Base-by-base conservation (phyloP, 37 sponge, comb jelly and placozoan genomes). In the Agelas oroides region DNA sequence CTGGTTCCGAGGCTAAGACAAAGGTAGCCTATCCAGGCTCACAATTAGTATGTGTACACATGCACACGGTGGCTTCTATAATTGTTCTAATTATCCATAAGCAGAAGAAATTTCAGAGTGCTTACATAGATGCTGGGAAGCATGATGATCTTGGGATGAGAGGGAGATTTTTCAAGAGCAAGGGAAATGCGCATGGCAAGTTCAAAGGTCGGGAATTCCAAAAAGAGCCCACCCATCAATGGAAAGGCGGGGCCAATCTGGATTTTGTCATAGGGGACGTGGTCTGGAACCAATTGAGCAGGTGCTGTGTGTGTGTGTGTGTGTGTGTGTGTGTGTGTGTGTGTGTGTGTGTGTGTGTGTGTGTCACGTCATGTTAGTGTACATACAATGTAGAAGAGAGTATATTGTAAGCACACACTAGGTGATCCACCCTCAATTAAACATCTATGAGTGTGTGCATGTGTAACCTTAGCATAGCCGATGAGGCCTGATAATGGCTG, bases 231-330 rank as follows among this genome's bases (percentile, higher is more conserved):
- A 75, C 86, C 71, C 56, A 64, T 38, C 12, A 53, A 38, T 0
- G 87, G 82, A 77, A 82, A 91, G 76, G 87, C 82, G 21, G 91
- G 91, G 24, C 91, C 91, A 59, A 91, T 33, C 77, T 71, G 56
- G 20, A 86, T 61, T 24, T 64, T 19, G 70, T 70, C 57, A n/a
- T 70, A 73, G 30, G 53, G 52, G 0, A 66, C n/a, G 1, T 65
- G 19, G 34, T 53, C 58, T 37, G 71, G 62, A 21, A 59, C 52
- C n/a, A 60, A 35, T 21, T 70, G 60, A 15, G 60, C 37, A 1
- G 73, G 73, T 31, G 63, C 73, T 79, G 70, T 36, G 46, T 46
- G 46, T 46, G 46, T 46, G 46, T 46, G 46, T 46, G 46, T 46
- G 46, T 54, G 70, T 74, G 53, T 17, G 41, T 37, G 59, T 30